phyloP scores from a whole-genome alignment of 2,888 invertebrate genomes.

The Keiferia lycopersicella region DNA sequence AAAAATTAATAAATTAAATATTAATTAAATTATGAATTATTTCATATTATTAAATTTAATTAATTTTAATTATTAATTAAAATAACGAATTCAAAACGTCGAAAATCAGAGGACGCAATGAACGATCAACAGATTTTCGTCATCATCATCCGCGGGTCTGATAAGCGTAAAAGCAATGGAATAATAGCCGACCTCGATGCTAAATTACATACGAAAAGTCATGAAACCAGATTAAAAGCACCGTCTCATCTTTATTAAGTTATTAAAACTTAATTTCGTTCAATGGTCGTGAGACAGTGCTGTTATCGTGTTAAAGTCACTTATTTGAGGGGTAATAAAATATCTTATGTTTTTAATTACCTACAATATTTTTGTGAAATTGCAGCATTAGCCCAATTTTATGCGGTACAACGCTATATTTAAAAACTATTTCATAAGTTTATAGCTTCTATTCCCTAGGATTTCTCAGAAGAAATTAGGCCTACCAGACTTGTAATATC shows the following conservation, averaged over 20 bases:
- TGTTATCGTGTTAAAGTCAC: conserved; percentile 23
- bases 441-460: neutral
- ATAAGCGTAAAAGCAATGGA: conserved; percentile 13
- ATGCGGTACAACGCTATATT: neutral
- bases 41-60: too few species aligned
- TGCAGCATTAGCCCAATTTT: neutral
- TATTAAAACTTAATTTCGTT: conserved; percentile 38
- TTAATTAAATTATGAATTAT: too few species aligned
- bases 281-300: conserved; percentile 32
- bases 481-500: too few species aligned
- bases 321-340: conserved; percentile 8
- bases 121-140: neutral
- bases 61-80: too few species aligned
- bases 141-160: neutral
- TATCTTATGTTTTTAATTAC: conserved; percentile 5
- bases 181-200: conserved; percentile 31
- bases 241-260: conserved; percentile 36
- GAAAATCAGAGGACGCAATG: neutral
- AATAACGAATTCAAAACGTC: too few species aligned
- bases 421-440: neutral
- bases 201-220: conserved; percentile 42
- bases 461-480: too few species aligned
- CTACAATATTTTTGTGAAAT: neutral
- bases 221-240: conserved; percentile 39
- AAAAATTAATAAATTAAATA: too few species aligned